Evolutionary conservation across 2,797 vertebrate genomes (phyloP).

Genomic region (Zenarchopterus dispar): DNA sequence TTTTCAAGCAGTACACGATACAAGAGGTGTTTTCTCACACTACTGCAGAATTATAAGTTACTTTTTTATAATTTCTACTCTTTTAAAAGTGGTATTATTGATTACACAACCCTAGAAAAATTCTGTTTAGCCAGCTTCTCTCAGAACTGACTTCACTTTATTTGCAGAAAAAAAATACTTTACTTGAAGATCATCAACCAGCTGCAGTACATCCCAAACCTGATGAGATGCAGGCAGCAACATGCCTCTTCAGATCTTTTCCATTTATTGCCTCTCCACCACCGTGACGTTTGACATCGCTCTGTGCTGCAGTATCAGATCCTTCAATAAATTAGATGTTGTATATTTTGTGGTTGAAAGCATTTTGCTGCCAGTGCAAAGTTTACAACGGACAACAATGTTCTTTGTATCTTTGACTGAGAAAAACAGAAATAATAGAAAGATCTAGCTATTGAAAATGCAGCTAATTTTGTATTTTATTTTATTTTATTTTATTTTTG

Average conservation of each 20-base stretch:
- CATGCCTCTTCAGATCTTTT: conserved; percentile 11
- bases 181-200: conserved; percentile 1
- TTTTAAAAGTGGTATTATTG: neutral
- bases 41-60: neutral
- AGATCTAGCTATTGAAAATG: neutral
- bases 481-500: neutral
- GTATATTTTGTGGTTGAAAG: conserved; percentile 11
- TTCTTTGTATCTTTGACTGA: conserved; percentile 18
- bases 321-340: neutral
- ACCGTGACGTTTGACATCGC: neutral
- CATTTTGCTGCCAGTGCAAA: conserved; percentile 22
- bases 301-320: neutral
- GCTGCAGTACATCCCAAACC: neutral
- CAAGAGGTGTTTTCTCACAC: neutral
- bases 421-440: neutral
- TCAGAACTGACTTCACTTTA: conserved; percentile 1
- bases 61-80: neutral
- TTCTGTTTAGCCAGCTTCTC: neutral
- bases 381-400: conserved; percentile 13
- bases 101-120: neutral
- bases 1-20: conserved; percentile 41
- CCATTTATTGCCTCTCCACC: conserved; percentile 10
- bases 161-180: neutral
- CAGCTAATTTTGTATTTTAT: neutral
- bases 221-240: conserved; percentile 1